These are phyloP conservation scores for Bolborhynchus lineola DNA, from an alignment of 2,113 vertebrate species.

Conservation along the genomic window DNA sequence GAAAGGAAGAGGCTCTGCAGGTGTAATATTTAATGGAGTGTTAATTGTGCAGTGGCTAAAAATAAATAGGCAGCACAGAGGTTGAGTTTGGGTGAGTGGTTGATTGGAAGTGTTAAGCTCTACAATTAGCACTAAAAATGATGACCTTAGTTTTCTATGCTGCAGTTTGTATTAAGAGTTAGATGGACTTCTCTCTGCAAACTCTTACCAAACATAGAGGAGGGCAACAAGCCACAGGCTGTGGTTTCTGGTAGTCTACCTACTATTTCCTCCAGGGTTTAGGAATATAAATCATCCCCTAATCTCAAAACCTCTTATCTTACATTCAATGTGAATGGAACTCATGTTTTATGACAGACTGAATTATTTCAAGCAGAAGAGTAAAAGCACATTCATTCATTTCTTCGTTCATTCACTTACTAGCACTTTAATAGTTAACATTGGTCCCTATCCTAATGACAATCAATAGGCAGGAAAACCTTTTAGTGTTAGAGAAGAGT, in stretches of 20 bases:
- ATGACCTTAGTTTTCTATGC: neutral
- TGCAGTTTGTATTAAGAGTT: neutral
- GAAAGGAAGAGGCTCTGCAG: neutral
- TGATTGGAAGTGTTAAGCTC: constrained; percentile 20
- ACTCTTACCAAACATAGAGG: neutral
- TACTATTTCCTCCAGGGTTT: neutral
- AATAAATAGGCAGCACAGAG: constrained; percentile 23
- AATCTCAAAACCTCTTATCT: neutral
- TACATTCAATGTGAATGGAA: neutral
- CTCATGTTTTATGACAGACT: neutral
- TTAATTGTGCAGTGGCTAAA: constrained; percentile 41
- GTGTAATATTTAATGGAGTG: constrained; percentile 18
- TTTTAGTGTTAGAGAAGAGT: neutral
- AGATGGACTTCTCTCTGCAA: neutral
- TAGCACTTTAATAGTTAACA: neutral
- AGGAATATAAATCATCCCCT: neutral
- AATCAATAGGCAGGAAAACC: neutral
- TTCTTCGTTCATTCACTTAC: neutral
- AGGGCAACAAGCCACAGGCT: neutral
- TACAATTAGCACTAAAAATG: neutral
- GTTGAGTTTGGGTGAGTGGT: neutral
- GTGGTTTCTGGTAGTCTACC: neutral
- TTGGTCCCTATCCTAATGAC: neutral
- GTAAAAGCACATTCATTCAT: neutral
- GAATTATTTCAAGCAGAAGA: neutral